Base-by-base conservation (phyloP, 2,113 vertebrate genomes). In the Rynchops niger region DNA sequence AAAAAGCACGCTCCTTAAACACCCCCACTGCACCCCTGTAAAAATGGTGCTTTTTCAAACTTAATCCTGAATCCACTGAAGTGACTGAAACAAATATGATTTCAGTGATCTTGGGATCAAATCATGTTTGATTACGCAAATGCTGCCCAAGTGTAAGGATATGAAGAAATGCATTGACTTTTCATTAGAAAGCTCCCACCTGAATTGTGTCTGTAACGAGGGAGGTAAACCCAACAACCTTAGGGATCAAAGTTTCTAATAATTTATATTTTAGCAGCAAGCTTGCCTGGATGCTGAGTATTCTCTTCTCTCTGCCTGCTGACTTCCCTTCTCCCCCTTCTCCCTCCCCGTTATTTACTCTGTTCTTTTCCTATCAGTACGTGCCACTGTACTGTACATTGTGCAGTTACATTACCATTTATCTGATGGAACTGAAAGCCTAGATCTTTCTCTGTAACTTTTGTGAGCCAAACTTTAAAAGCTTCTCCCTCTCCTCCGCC, bases 391-490 rank as follows among this genome's bases (percentile, higher is more conserved):
- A 34, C 92, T 81, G 78, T 86, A 86, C 84, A 38, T 4, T 58
- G 34, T 94, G 78, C 62, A 86, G 56, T 79, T 72, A 76, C 79
- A 86, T 53, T 88, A 50, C 80, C 66, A 93, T 97, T 94, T 97
- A 97, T 95, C 91, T 93, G 79, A 94, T 81, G 78, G 79, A 93
- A 40, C 67, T 95, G 93, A 95, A 96, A 92, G 73, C 73, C 74
- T 85, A 79, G 92, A 91, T 97, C 83, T 95, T 97, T 97, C 88
- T 78, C 73, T 80, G 30, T 92, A 88, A 95, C 74, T 96, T 96
- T 76, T 69, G 29, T 62, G 88, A 97, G 73, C 80, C 89, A 97
- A 94, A 90, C 71, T 95, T 97, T 96, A 97, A 97, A 96, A 92
- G 89, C 87, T 50, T 91, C 70, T 95, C 82, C 26, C 79, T 59